Evolutionary conservation across 2,888 invertebrate genomes (phyloP).

Genomic region (Amblyteles armatorius): DNA sequence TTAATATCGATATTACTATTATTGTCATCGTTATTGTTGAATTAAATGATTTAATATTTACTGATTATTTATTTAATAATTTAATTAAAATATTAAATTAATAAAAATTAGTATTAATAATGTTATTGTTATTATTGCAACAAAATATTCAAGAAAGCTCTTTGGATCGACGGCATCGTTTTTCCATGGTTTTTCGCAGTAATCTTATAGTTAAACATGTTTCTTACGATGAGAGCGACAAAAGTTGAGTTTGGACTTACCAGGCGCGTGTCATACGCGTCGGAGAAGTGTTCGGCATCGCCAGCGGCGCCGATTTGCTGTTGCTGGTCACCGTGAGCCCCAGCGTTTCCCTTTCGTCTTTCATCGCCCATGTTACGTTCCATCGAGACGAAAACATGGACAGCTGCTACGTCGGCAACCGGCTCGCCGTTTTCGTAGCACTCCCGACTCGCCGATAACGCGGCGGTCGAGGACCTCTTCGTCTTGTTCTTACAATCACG

Average conservation of each 20-base stretch:
- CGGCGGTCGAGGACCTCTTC: slow-evolving; percentile 60
- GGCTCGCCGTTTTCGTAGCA: slow-evolving; percentile 74
- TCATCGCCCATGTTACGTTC: slow-evolving; percentile 83
- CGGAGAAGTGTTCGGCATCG: slow-evolving; percentile 79
- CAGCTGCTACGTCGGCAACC: slow-evolving; percentile 80
- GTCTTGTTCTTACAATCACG: slow-evolving; percentile 48
- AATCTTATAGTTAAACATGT: no score
- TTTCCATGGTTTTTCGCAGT: no score
- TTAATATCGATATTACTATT: no score
- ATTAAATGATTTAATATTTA: no score
- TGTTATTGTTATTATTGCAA: no score
- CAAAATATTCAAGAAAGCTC: no score
- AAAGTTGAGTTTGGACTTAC: slow-evolving; percentile 70
- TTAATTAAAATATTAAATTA: background rate
- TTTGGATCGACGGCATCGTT: no score
- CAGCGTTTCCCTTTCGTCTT: slow-evolving; percentile 79
- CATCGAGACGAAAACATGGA: slow-evolving; percentile 84
- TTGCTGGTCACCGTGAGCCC: slow-evolving; percentile 74
- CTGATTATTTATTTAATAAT: no score
- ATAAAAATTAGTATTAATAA: background rate
- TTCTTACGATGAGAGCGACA: background rate
- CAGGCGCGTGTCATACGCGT: slow-evolving; percentile 81
- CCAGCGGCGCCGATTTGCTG: slow-evolving; percentile 73
- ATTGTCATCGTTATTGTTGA: no score
- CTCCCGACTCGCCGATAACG: slow-evolving; percentile 65